Percentiles rank a stretch among this genome's conserved stretches.
phyloP scores from a whole-genome alignment of 1,140 invertebrate genomes.

The Drosophila kohkoa region DNA sequence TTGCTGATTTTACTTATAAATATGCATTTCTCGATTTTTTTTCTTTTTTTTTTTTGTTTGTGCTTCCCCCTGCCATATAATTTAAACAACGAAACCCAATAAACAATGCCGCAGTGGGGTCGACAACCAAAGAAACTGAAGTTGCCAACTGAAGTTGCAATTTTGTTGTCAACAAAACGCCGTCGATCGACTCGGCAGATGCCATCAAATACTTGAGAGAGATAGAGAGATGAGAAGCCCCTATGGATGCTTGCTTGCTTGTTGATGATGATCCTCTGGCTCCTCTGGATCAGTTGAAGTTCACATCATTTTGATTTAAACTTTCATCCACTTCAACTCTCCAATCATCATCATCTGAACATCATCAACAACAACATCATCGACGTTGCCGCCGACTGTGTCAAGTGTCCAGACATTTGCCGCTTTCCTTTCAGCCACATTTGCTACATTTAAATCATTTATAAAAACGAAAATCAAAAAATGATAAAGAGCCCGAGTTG shows the following conservation, averaged over 20 bases:
- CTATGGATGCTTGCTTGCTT: background rate
- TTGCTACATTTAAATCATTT: constrained; percentile 56
- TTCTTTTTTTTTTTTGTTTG: background rate
- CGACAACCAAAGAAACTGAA: constrained; percentile 4
- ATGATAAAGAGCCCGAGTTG: background rate
- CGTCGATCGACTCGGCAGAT: constrained; percentile 37
- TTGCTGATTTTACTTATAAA: constrained; percentile 73
- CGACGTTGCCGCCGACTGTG: constrained; percentile 52
- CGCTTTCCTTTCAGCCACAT: constrained; percentile 20
- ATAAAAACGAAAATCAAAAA: constrained; percentile 8
- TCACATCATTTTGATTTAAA: constrained; percentile 46
- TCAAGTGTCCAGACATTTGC: constrained; percentile 43
- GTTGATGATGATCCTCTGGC: constrained; percentile 17
- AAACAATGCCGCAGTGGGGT: constrained; percentile 65
- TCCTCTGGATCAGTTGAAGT: constrained; percentile 12
- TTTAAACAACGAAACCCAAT: constrained; percentile 75
- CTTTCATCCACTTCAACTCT: constrained; percentile 38
- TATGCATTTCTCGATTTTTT: constrained; percentile 77
- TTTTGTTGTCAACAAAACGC: constrained; percentile 75
- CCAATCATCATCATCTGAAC: background rate
- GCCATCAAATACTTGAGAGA: constrained; percentile 75
- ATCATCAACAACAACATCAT: background rate
- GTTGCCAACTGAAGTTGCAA: constrained; percentile 74
- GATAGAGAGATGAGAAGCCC: constrained; percentile 51
- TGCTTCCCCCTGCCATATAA: constrained; percentile 56